Percentiles rank a stretch among this genome's conserved stretches.
Conservation (phyloP, 2,113 vertebrate genomes). For the Himantopus leucocephalus region DNA sequence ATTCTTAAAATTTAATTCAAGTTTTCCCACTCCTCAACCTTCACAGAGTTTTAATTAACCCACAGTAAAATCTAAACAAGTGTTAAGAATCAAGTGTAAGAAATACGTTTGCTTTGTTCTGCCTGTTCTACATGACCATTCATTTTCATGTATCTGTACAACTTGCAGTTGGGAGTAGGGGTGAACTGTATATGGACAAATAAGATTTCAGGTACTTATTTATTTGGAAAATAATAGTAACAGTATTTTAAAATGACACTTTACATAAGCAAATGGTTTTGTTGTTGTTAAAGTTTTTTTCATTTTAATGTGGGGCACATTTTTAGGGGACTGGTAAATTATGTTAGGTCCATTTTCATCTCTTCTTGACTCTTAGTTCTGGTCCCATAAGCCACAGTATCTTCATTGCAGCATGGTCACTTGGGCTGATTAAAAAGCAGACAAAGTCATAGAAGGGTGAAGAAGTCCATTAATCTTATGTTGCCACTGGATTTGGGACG, state of each 20-base stretch:
- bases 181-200: fast-evolving
- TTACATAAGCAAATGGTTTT: background rate
- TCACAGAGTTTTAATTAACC: background rate
- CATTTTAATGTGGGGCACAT: background rate
- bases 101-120: background rate
- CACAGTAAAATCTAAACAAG: background rate
- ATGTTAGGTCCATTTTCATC: background rate
- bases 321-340: background rate
- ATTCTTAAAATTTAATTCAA: background rate
- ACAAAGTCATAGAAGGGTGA: background rate
- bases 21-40: background rate
- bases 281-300: background rate
- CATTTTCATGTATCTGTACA: background rate
- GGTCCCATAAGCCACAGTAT: background rate
- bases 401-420: background rate
- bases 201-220: background rate
- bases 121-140: background rate
- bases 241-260: background rate
- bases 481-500: background rate
- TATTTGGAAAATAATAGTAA: background rate
- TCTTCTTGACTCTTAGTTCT: background rate
- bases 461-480: background rate
- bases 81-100: background rate
- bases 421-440: background rate
- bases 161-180: background rate